These are phyloP conservation scores for Marmota monax DNA, from an alignment of 2,113 vertebrate genomes.

Conservation along the genomic window DNA sequence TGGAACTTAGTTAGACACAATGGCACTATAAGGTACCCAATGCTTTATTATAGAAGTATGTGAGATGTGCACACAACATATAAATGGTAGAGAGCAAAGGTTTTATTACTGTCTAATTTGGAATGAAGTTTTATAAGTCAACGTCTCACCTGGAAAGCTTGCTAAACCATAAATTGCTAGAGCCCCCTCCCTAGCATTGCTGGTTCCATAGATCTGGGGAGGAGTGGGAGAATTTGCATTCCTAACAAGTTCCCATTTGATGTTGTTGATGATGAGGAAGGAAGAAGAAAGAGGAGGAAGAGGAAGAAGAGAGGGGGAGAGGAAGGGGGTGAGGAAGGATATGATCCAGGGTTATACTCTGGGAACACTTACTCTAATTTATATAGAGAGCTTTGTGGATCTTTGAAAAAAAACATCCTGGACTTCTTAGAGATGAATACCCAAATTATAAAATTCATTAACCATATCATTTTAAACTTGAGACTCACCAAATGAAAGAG, in stretches of 20 bases:
- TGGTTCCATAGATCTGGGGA: neutral
- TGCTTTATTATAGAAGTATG: neutral
- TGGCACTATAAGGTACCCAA: neutral
- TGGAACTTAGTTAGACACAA: neutral
- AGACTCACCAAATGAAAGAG: conserved; percentile 77
- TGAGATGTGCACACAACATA: neutral
- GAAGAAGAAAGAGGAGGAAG: too few species aligned
- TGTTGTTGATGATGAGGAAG: neutral
- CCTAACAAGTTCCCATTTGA: neutral
- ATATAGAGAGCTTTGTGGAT: neutral
- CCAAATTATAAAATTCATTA: conserved; percentile 81
- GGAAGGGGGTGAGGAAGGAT: too few species aligned
- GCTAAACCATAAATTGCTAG: neutral
- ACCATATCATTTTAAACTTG: conserved; percentile 83
- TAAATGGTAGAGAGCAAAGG: neutral
- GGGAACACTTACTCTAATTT: neutral
- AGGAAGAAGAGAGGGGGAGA: too few species aligned
- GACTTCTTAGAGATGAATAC: conserved; percentile 66
- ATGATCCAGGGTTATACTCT: neutral
- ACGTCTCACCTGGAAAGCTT: neutral
- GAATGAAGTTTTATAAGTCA: neutral
- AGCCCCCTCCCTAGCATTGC: neutral
- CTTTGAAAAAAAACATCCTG: conserved; percentile 27
- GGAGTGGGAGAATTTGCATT: neutral
- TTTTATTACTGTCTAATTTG: neutral